These are phyloP conservation scores for Sardinella longiceps DNA, from an alignment of 2,797 vertebrate species.

Conservation along the genomic window DNA sequence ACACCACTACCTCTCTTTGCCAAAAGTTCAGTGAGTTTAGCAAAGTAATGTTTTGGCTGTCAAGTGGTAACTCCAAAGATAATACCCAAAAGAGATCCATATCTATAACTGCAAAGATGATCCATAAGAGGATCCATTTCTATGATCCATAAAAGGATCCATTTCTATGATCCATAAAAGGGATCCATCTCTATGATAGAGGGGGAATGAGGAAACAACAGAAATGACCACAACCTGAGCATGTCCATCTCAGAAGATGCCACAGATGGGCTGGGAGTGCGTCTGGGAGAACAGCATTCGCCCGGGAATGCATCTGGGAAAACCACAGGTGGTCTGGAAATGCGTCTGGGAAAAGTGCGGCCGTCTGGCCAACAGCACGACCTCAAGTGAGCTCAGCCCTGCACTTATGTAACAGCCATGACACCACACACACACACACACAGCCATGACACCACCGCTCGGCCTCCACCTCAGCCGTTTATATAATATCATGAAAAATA, in stretches of 20 bases:
- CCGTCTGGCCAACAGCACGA: neutral
- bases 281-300: neutral
- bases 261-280: neutral
- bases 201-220: neutral
- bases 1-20: no score
- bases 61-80: no score
- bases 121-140: no score
- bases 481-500: constrained; percentile 13
- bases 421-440: constrained; percentile 10
- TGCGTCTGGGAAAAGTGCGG: neutral
- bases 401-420: neutral
- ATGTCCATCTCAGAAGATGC: neutral
- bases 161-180: no score
- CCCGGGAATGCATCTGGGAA: no score
- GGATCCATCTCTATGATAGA: no score
- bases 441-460: neutral
- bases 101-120: no score
- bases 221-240: neutral
- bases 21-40: no score
- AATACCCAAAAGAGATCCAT: no score
- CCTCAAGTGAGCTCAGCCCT: neutral
- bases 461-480: constrained; percentile 8
- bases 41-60: no score
- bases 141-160: no score
- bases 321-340: neutral